Base-by-base conservation (phyloP, 2,888 invertebrate genomes). In the Amorpha juglandis region DNA sequence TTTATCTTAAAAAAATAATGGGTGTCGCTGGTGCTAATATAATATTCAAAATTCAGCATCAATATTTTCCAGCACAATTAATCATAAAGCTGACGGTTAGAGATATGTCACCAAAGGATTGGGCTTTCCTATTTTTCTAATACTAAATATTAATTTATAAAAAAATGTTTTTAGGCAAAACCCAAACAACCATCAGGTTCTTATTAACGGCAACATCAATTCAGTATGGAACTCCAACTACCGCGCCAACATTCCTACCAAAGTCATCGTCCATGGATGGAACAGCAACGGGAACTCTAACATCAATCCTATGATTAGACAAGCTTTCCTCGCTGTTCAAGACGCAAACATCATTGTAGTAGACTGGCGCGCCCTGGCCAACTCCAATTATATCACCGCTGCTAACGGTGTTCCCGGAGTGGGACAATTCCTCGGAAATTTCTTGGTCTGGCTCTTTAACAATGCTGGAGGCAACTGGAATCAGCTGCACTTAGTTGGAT, bases 231-330 rank as follows among this genome's bases (percentile, higher is more conserved):
- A 67, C 65, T 88, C 87, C 0, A 79, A 83, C 69, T 88, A 79
- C 70, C 67, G 68, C 11, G 70, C 74, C 3, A 72, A 65, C 27
- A 78, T 78, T 38, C 81, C 79, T 1, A 63, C 80, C 1, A 81
- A 79, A 35, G 78, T 86, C 6, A 72, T 84, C 19, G 78, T 79
- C 9, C 87, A 87, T 65, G 86, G 86, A 8, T 87, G 86, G 86
- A 80, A 74, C 63, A 78, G 71, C 65, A 72, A 76, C 50, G 80
- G 79, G 1, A 71, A 71, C 63, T 75, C 78, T 4, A 50, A 63
- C 0, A 55, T 82, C 7, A 84, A 83, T 62, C 71, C 67, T 2
- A 53, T 74, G 62, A 73, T 85, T 63, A 82, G 76, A 35, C 66
- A 73, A 4, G 83, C 86, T 0, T 82, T 80, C 62, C 75, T 87